Base-by-base conservation (phyloP, 2,888 invertebrate species). In the Rotaria macrura region DNA sequence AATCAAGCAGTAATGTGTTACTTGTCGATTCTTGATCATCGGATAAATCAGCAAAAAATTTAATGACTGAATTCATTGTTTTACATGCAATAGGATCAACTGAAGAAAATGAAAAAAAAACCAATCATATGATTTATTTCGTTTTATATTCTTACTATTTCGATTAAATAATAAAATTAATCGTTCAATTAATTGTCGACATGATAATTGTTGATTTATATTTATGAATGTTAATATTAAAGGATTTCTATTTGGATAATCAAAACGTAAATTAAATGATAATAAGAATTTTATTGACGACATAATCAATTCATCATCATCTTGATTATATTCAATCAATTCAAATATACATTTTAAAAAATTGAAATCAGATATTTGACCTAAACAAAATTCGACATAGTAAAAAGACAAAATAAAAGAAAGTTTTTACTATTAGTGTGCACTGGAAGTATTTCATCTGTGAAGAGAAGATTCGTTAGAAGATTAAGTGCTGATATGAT, bases 191-290 rank as follows among this genome's bases (percentile, higher is more conserved):
- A 79, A 79, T n/a, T 79, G 43, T 25, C 25, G 79, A 79, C 23
- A 79, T n/a, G 43, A 43, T n/a, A 43, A 12, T 43, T 79, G 38
- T 43, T 43, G 43, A 79, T 79, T 43, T 9, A 43, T 79, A n/a
- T 1, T 10, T 14, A 43, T 10, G n/a, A 79, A 23, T 34, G 65
- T 65, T 20, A 25, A 1, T 4, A 79, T 79, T 23, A 79, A 2
- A 43, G 79, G 43, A n/a, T 79, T 79, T 10, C 25, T 20, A 43
- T 43, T 12, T 43, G 79, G 79, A 79, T 79, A 79, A 25, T 79
- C 79, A 43, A 79, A 79, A n/a, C 43, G 40, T 43, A 79, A 43
- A 79, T 79, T 79, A n/a, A 43, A 79, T 79, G 79, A 40, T 79
- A 79, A 43, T n/a, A 79, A 79, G n/a, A 79, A 79, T 79, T 43